These are phyloP conservation scores for Rutilus rutilus DNA, from an alignment of 2,113 vertebrate species.

Conservation along the genomic window DNA sequence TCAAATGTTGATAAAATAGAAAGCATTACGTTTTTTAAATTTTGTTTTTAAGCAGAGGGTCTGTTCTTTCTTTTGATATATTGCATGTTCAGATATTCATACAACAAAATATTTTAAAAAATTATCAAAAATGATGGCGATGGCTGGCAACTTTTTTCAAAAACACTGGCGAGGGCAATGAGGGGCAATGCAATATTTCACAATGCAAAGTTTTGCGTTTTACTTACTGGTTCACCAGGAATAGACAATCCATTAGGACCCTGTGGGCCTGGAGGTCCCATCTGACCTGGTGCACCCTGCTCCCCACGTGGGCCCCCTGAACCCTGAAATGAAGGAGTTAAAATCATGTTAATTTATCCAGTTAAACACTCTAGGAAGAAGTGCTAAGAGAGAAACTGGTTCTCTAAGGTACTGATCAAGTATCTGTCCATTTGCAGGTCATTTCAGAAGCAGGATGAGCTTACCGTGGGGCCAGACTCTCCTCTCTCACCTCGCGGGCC, in stretches of 20 bases:
- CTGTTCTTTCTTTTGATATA: too few relatives aligned
- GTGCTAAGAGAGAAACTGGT: neutral
- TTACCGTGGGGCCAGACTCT: conserved; percentile 84
- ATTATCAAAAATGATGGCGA: neutral
- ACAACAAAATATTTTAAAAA: neutral
- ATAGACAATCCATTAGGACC: conserved; percentile 94
- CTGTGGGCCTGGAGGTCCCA: conserved; percentile 95
- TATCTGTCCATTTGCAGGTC: neutral
- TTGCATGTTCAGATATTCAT: too few relatives aligned
- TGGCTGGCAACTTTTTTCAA: too few relatives aligned
- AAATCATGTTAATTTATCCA: neutral
- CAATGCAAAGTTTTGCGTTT: conserved; percentile 16
- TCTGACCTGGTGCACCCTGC: conserved; percentile 82
- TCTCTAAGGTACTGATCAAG: neutral
- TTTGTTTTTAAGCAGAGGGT: too few relatives aligned
- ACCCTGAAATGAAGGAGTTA: conserved; percentile 74
- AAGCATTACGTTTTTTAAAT: too few relatives aligned
- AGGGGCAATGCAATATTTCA: neutral
- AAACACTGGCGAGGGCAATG: too few relatives aligned
- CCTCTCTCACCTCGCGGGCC: conserved; percentile 95
- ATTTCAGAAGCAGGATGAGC: conserved; percentile 48
- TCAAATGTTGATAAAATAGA: too few relatives aligned
- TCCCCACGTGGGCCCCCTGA: conserved; percentile 89
- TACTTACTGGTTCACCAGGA: conserved; percentile 92
- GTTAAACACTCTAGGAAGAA: neutral